Conservation (phyloP, 2,888 invertebrate species). For the Petrolisthes cinctipes region DNA sequence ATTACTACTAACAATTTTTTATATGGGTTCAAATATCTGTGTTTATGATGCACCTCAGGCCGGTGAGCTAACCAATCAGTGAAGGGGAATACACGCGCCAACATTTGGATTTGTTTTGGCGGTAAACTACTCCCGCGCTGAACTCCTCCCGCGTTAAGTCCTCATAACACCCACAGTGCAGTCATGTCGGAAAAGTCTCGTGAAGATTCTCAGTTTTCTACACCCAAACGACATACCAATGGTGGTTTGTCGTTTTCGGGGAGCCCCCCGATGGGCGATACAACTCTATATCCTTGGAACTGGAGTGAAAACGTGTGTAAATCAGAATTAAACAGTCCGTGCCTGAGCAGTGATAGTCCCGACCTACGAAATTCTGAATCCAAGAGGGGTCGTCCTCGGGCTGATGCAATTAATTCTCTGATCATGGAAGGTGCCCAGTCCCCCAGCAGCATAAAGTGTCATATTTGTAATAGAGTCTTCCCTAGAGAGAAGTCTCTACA, state of each 20-base stretch:
- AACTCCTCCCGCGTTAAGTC: not conserved
- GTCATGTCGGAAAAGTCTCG: slow-evolving; percentile 55
- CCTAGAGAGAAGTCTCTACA: slow-evolving; percentile 82
- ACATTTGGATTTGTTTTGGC: slow-evolving; percentile 59
- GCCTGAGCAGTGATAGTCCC: slow-evolving; percentile 48
- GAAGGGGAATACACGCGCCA: slow-evolving; percentile 35
- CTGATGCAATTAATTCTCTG: slow-evolving; percentile 78
- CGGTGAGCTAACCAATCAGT: slow-evolving; percentile 29
- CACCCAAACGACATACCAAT: slow-evolving; percentile 45
- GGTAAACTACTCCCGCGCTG: slow-evolving; percentile 35
- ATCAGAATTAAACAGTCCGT: slow-evolving; percentile 52
- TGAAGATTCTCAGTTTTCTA: slow-evolving; percentile 53
- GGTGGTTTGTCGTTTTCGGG: slow-evolving; percentile 51
- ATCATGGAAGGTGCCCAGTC: slow-evolving; percentile 80
- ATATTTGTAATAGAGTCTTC: slow-evolving; percentile 79
- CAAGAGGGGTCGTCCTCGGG: slow-evolving; percentile 78
- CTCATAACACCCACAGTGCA: slow-evolving; percentile 19
- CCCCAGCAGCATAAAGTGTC: slow-evolving; percentile 79
- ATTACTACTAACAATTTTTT: not conserved
- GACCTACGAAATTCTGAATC: slow-evolving; percentile 50
- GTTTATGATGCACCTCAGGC: slow-evolving; percentile 49
- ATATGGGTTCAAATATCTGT: slow-evolving; percentile 24
- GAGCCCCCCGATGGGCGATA: slow-evolving; percentile 53
- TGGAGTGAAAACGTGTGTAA: slow-evolving; percentile 57
- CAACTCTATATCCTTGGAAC: slow-evolving; percentile 55